Evolutionary conservation across 2,888 invertebrate genomes (phyloP).

Genomic region (Mimumesa dahlbomi): DNA sequence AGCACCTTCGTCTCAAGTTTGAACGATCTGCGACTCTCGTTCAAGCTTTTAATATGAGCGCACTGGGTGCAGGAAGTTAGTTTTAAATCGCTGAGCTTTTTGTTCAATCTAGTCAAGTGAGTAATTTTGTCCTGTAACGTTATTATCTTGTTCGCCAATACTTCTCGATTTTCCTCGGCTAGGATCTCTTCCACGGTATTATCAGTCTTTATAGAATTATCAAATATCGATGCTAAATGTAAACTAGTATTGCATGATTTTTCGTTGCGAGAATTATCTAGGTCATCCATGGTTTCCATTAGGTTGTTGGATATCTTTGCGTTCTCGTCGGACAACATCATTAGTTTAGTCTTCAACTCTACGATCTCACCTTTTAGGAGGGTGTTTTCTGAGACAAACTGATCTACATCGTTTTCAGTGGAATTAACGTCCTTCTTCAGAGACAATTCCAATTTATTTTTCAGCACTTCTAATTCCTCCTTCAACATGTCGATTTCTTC

Average conservation of each 20-base stretch:
- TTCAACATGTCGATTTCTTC: slow-evolving; percentile 69
- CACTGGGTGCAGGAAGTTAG: slow-evolving; percentile 68
- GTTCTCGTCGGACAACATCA: slow-evolving; percentile 59
- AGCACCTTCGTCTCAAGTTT: slow-evolving; percentile 67
- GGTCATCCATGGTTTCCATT: slow-evolving; percentile 42
- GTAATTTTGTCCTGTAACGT: slow-evolving; percentile 61
- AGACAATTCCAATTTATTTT: slow-evolving; percentile 52
- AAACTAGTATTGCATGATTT: slow-evolving; percentile 22
- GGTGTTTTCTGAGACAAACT: slow-evolving; percentile 52
- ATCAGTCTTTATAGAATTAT: slow-evolving; percentile 1
- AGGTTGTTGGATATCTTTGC: slow-evolving; percentile 54
- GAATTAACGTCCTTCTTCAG: slow-evolving; percentile 6
- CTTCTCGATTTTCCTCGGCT: slow-evolving; percentile 32
- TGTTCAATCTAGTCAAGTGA: slow-evolving; percentile 63
- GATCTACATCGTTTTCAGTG: slow-evolving; percentile 8
- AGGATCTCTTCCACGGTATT: slow-evolving; percentile 13
- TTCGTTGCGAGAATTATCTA: slow-evolving; percentile 24
- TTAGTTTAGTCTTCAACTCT: slow-evolving; percentile 58
- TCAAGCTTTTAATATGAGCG: slow-evolving; percentile 64
- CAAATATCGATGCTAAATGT: slow-evolving; percentile 32
- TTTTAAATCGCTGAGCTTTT: slow-evolving; percentile 70
- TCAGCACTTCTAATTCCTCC: slow-evolving; percentile 58
- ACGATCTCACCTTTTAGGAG: slow-evolving; percentile 55
- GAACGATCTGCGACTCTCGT: slow-evolving; percentile 63
- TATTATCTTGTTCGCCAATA: slow-evolving; percentile 39